Percentiles rank a stretch among this genome's conserved stretches.
These are phyloP conservation scores for Agrypnus murinus DNA, from an alignment of 2,888 invertebrate genomes.

Conservation along the genomic window DNA sequence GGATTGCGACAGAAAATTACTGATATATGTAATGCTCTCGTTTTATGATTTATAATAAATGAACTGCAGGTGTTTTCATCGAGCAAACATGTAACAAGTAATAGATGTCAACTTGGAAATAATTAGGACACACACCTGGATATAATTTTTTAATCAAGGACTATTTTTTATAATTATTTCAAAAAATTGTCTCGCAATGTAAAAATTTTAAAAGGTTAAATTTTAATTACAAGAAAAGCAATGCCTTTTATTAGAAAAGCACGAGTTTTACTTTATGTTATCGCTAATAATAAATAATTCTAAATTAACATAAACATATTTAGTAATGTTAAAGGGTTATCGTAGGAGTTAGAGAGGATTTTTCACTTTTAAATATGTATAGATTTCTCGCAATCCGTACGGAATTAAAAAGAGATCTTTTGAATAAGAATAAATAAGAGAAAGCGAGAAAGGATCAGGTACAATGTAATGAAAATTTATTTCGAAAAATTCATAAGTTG, in stretches of 20 bases:
- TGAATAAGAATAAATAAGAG: background rate
- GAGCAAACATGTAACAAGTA: slow-evolving; percentile 22
- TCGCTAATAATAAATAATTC: slow-evolving; percentile 38
- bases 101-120: slow-evolving; percentile 39
- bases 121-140: slow-evolving; percentile 35
- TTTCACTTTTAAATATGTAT: slow-evolving; percentile 26
- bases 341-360: slow-evolving; percentile 39
- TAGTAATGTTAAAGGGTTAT: slow-evolving; percentile 44
- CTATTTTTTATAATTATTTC: too few species aligned
- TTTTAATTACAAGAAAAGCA: too few species aligned
- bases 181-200: too few species aligned
- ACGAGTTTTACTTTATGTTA: background rate
- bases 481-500: slow-evolving; percentile 36
- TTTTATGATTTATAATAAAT: slow-evolving; percentile 48
- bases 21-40: slow-evolving; percentile 40
- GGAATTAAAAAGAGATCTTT: too few species aligned
- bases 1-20: slow-evolving; percentile 29
- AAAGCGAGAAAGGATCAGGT: background rate
- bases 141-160: slow-evolving; percentile 13
- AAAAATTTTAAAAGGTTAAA: too few species aligned
- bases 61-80: slow-evolving; percentile 43
- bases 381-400: background rate
- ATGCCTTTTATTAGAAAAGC: background rate
- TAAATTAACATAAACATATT: slow-evolving; percentile 49
- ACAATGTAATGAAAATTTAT: slow-evolving; percentile 5